These are phyloP conservation scores for Tachyglossus aculeatus DNA, from an alignment of 2,797 vertebrate species.

Conservation along the genomic window DNA sequence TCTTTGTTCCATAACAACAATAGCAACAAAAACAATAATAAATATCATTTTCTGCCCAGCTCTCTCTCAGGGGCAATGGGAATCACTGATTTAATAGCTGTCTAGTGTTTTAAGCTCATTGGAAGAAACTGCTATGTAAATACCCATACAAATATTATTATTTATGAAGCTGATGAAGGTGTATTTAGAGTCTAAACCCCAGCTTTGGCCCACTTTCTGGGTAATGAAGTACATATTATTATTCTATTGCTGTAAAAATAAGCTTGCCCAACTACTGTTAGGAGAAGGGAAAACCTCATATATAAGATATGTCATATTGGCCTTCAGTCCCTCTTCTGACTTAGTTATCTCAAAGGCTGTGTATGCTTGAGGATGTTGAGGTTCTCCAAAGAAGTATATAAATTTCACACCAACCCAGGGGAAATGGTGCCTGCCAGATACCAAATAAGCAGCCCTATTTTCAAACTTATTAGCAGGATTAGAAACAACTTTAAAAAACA, in stretches of 20 bases:
- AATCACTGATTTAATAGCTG: not conserved
- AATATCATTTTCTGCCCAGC: not conserved
- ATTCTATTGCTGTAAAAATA: not conserved
- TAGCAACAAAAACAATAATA: not conserved
- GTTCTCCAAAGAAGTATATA: not conserved
- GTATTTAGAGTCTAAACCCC: not conserved
- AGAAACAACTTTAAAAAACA: slow-evolving; percentile 28
- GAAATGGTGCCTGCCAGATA: too few relatives aligned
- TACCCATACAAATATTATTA: not conserved
- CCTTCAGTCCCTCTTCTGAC: not conserved
- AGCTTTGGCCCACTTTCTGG: not conserved
- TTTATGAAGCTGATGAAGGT: not conserved
- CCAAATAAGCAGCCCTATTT: slow-evolving; percentile 38
- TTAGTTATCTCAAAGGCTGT: not conserved
- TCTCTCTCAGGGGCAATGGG: not conserved
- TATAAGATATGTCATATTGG: not conserved
- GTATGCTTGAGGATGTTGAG: not conserved
- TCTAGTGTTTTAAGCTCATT: not conserved
- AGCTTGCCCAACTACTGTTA: not conserved
- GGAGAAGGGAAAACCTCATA: not conserved
- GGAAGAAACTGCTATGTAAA: not conserved
- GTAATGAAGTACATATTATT: not conserved
- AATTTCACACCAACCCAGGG: not conserved
- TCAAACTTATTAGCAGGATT: slow-evolving; percentile 18
- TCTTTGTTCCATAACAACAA: not conserved